Base-by-base conservation (phyloP, 2,888 invertebrate species). In the Meganola albula region DNA sequence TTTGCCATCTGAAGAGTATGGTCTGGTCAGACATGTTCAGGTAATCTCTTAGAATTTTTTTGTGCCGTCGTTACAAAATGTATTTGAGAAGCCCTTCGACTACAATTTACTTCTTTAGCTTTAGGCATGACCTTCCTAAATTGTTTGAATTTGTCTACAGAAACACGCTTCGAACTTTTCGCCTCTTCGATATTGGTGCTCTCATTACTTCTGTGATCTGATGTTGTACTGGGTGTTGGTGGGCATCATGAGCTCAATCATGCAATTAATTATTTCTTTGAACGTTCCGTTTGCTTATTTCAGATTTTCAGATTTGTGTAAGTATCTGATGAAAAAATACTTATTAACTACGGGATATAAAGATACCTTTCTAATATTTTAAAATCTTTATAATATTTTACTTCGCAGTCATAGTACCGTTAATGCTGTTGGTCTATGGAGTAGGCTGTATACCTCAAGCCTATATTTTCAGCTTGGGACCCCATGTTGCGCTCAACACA, bases 391-490 rank as follows among this genome's bases (percentile, higher is more conserved):
- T n/a, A n/a, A n/a, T 10, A 25, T 13, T 38, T 40, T 22, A 18
- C 21, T 22, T 68, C 69, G 10, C 66, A 78, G 75, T 59, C 20
- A 56, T 75, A 2, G 40, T 82, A 0, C 76, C 80, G 0, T 44
- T 72, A 2, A 53, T 74, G 54, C 41, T 83, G 26, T 31, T 60
- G 1, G 29, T 74, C 1, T 83, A 82, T 28, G 80, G 80, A 0
- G 21, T 76, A 4, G 72, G 69, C 0, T 73, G 74, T 37, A 59
- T 80, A n/a, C 83, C 83, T 0, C 82, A 77, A 44, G 82, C 78
- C 0, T 84, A 83, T 38, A 53, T 83, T 10, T 80, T 84, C 43
- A 80, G 83, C 28, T 53, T 80, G 24, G 74, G 83, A 0, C 66
- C 68, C 0, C 61, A 63, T 2, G 50, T 64, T 1, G 58, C 74